phyloP scores from a whole-genome alignment of 2,797 vertebrate species.

The Mallotus villosus region DNA sequence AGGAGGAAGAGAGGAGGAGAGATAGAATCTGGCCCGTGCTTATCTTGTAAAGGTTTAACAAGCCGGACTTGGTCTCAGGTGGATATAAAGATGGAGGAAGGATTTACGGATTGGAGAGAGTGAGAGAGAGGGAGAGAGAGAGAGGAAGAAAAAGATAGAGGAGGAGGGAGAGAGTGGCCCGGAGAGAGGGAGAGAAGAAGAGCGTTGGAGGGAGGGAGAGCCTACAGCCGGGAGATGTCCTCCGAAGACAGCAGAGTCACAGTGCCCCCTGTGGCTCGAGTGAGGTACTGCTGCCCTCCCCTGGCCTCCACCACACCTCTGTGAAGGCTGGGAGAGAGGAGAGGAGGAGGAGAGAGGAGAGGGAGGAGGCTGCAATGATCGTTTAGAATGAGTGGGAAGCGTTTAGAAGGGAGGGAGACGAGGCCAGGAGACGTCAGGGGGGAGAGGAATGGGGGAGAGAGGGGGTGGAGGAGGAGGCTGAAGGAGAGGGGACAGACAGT shows the following conservation, averaged over 20 bases:
- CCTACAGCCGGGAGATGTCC: not conserved
- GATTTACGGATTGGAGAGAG: slow-evolving; percentile 18
- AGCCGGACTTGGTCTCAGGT: slow-evolving; percentile 12
- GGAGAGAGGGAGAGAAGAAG: slow-evolving; percentile 12
- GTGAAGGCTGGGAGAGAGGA: too few species aligned
- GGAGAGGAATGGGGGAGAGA: too few species aligned
- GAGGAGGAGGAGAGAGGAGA: too few species aligned
- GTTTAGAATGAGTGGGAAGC: too few species aligned
- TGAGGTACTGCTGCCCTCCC: too few species aligned
- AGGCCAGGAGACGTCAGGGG: too few species aligned
- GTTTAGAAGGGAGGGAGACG: too few species aligned
- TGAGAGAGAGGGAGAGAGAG: slow-evolving; percentile 24
- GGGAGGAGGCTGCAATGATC: too few species aligned
- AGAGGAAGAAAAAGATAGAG: not conserved
- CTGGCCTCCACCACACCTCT: too few species aligned
- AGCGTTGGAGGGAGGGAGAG: slow-evolving; percentile 31
- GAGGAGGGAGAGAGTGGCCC: not conserved
- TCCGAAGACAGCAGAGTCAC: slow-evolving; percentile 9
- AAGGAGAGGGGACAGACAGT: too few species aligned
- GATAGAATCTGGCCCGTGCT: not conserved
- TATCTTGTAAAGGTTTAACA: not conserved
- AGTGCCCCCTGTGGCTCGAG: not conserved
- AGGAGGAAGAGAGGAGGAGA: not conserved
- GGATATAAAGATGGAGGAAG: not conserved
- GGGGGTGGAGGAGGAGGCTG: too few species aligned